Evolutionary conservation across 2,113 vertebrate genomes (phyloP).

Genomic region (Picathartes gymnocephalus): DNA sequence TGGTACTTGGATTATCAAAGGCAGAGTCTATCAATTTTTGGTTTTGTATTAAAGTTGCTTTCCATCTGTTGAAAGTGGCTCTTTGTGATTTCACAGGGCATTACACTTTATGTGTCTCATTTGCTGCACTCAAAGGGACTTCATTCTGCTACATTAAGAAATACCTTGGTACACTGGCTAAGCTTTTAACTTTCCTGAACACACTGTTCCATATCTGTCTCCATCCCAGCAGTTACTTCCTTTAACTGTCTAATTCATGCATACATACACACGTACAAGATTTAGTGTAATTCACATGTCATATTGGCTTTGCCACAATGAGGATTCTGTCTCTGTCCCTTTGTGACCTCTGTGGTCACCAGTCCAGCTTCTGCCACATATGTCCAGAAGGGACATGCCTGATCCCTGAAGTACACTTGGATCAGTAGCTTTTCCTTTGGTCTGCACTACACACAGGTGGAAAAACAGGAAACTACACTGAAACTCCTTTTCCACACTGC

Average conservation of each 20-base stretch:
- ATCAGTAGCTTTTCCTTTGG: not conserved
- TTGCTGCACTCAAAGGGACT: slow-evolving; percentile 74
- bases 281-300: not conserved
- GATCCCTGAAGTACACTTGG: not conserved
- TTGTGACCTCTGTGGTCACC: not conserved
- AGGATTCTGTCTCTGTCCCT: not conserved
- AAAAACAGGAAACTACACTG: not conserved
- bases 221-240: not conserved
- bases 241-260: not conserved
- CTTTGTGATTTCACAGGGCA: slow-evolving; percentile 79
- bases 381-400: not conserved
- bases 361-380: not conserved
- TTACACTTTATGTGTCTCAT: slow-evolving; percentile 79
- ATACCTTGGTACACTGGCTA: not conserved
- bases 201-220: not conserved
- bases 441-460: not conserved
- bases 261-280: not conserved
- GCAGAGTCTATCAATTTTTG: slow-evolving; percentile 23
- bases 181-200: slow-evolving; percentile 33
- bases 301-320: not conserved
- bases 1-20: slow-evolving; percentile 24
- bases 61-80: slow-evolving; percentile 55
- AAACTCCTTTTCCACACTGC: not conserved
- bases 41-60: slow-evolving; percentile 45
- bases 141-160: slow-evolving; percentile 74